phyloP scores from a whole-genome alignment of 2,888 invertebrate species.

The Ophion ellenae region DNA sequence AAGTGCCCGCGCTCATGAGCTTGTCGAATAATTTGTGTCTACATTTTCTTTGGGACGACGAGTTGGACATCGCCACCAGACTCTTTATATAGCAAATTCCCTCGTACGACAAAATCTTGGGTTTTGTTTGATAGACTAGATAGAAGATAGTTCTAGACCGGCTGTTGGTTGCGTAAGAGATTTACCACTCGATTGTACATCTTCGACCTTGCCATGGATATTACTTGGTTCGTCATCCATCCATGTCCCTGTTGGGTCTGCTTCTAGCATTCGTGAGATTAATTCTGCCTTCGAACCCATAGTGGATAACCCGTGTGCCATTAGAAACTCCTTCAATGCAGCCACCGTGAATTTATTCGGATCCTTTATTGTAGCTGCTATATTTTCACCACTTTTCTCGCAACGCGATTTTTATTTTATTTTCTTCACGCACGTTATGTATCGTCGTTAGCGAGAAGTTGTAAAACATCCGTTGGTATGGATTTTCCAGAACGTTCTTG shows the following conservation, averaged over 20 bases:
- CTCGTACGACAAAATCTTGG: slow-evolving; percentile 24
- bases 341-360: slow-evolving; percentile 1
- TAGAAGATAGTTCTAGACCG: too few relatives aligned
- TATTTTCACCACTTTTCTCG: too few relatives aligned
- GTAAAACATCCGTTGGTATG: too few relatives aligned
- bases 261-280: slow-evolving; percentile 10
- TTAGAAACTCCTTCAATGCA: neutral
- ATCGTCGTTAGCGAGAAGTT: too few relatives aligned
- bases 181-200: neutral
- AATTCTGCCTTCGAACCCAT: slow-evolving; percentile 17
- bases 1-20: slow-evolving; percentile 52
- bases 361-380: neutral
- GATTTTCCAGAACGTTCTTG: too few relatives aligned
- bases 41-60: slow-evolving; percentile 36
- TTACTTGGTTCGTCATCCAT: neutral
- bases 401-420: too few relatives aligned
- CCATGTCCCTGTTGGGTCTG: neutral
- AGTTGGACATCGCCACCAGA: slow-evolving; percentile 9
- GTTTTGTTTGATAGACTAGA: neutral
- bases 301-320: neutral
- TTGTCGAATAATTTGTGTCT: slow-evolving; percentile 17
- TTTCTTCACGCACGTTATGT: too few relatives aligned
- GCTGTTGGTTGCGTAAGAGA: neutral
- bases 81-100: slow-evolving; percentile 10
- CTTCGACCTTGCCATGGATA: too few relatives aligned